phyloP scores from a whole-genome alignment of 2,797 vertebrate species.

The Parotocinclus haroldoi region DNA sequence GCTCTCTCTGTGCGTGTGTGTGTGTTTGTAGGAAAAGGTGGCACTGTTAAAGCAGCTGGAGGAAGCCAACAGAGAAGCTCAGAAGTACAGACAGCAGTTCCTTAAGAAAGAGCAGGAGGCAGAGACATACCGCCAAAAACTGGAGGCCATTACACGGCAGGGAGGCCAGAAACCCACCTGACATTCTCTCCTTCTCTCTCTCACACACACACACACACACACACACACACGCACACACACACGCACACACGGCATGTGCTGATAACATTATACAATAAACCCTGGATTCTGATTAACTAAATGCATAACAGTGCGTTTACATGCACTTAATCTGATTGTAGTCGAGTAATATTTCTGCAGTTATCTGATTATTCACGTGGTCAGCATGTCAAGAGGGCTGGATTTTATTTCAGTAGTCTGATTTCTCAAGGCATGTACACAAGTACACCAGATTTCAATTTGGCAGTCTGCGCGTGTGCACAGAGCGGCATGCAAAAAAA shows the following conservation, averaged over 20 bases:
- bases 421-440: too few relatives aligned
- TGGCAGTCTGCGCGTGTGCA: too few relatives aligned
- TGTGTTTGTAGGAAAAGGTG: constrained; percentile 77
- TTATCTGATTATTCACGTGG: too few relatives aligned
- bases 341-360: too few relatives aligned
- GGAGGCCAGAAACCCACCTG: constrained; percentile 79
- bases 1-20: neutral
- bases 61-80: constrained; percentile 84
- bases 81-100: constrained; percentile 83
- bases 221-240: constrained; percentile 4
- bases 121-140: constrained; percentile 81
- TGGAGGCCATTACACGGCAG: constrained; percentile 84
- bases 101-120: constrained; percentile 85
- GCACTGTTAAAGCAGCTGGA: constrained; percentile 85
- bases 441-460: too few relatives aligned
- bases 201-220: constrained; percentile 2
- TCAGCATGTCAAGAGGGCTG: too few relatives aligned
- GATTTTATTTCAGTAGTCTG: too few relatives aligned
- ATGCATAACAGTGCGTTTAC: too few relatives aligned
- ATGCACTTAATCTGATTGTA: too few relatives aligned
- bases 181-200: constrained; percentile 35
- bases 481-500: too few relatives aligned
- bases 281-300: neutral
- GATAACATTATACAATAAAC: neutral
- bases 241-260: neutral